These are phyloP conservation scores for Campaea margaritaria DNA, from an alignment of 2,888 invertebrate genomes.

Conservation along the genomic window DNA sequence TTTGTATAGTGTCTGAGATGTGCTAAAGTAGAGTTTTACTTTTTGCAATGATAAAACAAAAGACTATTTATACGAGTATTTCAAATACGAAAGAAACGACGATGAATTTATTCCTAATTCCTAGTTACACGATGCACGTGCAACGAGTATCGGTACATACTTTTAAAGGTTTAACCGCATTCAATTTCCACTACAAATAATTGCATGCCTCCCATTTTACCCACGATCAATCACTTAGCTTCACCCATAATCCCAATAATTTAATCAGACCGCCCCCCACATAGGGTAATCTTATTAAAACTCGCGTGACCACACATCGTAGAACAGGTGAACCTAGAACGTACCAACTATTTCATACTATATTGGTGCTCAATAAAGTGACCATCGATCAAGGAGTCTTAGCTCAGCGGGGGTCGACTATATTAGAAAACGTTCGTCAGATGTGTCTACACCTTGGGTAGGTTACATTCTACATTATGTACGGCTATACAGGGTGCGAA, in stretches of 20 bases:
- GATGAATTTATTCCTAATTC: neutral
- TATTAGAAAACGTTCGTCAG: constrained; percentile 83
- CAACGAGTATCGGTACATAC: neutral
- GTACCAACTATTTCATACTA: constrained; percentile 13
- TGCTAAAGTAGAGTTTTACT: too few species aligned
- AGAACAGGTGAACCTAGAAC: constrained; percentile 55
- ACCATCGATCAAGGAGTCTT: constrained; percentile 80
- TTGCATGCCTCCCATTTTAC: neutral
- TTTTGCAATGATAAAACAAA: too few species aligned
- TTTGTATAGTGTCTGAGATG: too few species aligned
- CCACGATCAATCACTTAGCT: constrained; percentile 23
- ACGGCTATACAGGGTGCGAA: neutral
- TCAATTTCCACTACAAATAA: constrained; percentile 2
- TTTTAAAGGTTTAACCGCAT: neutral
- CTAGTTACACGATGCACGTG: neutral
- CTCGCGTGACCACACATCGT: constrained; percentile 73
- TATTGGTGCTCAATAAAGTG: constrained; percentile 82
- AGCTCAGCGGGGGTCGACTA: constrained; percentile 77
- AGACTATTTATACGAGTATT: too few species aligned
- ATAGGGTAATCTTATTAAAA: constrained; percentile 62
- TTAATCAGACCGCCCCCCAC: constrained; percentile 60
- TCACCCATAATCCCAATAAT: constrained; percentile 28
- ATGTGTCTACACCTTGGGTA: constrained; percentile 41
- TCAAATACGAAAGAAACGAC: too few species aligned
- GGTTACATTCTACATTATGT: neutral